Percentiles rank a stretch among this genome's conserved stretches.
These are phyloP conservation scores for Halocynthia roretzi DNA, from an alignment of 23 tunicate genomes.

Conservation along the genomic window DNA sequence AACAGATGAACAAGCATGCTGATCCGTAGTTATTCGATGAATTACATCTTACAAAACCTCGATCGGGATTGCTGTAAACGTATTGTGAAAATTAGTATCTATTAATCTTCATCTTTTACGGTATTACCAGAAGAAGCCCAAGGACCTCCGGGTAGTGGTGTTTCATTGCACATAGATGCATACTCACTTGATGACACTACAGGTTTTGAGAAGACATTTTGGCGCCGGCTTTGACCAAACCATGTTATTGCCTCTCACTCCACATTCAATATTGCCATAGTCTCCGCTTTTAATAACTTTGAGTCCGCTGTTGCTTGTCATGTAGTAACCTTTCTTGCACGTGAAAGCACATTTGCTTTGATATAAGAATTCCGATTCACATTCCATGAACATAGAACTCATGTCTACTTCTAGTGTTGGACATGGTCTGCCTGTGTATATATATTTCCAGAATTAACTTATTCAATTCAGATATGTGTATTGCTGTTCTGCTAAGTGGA, in stretches of 20 bases:
- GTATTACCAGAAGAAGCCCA: too few relatives aligned
- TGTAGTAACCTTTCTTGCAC: constrained; percentile 10
- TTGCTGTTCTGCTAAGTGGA: too few relatives aligned
- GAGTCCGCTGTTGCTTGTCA: background rate
- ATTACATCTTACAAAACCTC: constrained; percentile 5
- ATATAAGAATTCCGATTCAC: background rate
- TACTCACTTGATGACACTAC: background rate
- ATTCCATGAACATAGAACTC: background rate
- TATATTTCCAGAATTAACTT: background rate
- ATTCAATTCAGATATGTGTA: background rate
- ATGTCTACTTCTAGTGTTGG: background rate
- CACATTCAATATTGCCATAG: background rate
- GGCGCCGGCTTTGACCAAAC: constrained; percentile 5
- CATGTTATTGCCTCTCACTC: constrained; percentile 3
- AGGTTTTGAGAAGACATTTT: background rate
- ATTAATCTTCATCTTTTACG: too few relatives aligned
- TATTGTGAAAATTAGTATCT: too few relatives aligned
- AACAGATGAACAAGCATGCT: constrained; percentile 11
- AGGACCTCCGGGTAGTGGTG: too few relatives aligned
- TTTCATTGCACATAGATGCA: too few relatives aligned
- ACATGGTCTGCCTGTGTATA: constrained; percentile 1
- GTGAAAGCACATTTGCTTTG: constrained; percentile 12
- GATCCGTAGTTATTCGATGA: background rate
- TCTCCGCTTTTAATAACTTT: too few relatives aligned
- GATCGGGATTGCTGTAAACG: background rate